Evolutionary conservation across 2,113 vertebrate species (phyloP), one percentile per base, ranked within the genome.

Genomic region (Anhinga anhinga): DNA sequence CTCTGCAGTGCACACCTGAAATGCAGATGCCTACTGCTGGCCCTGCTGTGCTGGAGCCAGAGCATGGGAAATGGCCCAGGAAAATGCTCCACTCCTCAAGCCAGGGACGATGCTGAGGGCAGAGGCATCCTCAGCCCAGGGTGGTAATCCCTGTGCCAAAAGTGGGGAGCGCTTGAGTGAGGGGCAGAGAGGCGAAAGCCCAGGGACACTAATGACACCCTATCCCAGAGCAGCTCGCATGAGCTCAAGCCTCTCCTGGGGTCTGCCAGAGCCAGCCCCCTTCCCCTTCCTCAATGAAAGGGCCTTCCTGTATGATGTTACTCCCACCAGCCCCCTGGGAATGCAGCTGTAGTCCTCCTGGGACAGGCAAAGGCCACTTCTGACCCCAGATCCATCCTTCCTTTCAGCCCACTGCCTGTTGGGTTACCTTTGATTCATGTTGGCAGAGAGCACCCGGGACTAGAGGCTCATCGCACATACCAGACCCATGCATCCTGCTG

Each of bases 401-500:
- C 32, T n/a, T 76, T 67, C 71, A 77, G 44, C 49, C 29, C 2
- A 0, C 15, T 47, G 16, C 38, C 69, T 9, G 0, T 8, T 2
- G 1, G 30, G 25, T 26, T 10, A 49, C 65, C 13, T 73, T 47
- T 29, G 26, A 15, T 17, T 50, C 49, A 5, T 3, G 1, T 8
- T 42, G 40, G 36, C 40, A 66, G 36, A 22, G 56, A 26, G 26
- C 6, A 2, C 7, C 32, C 4, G 0, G 23, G 5, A 16, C 40
- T 3, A 18, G 73, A 44, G 23, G 34, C 36, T 88, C 12, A 3
- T 7, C 11, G 52, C 72, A 55, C 5, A 1, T 1, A 67, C 29
- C 67, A 52, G 69, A 13, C 7, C 19, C 61, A 4, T 0, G 3
- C 1, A 0, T 32, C n/a, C 50, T 1, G 0, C 71, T 72, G 47